These are phyloP conservation scores for Erithacus rubecula DNA, from an alignment of 2,797 vertebrate genomes.

Conservation along the genomic window DNA sequence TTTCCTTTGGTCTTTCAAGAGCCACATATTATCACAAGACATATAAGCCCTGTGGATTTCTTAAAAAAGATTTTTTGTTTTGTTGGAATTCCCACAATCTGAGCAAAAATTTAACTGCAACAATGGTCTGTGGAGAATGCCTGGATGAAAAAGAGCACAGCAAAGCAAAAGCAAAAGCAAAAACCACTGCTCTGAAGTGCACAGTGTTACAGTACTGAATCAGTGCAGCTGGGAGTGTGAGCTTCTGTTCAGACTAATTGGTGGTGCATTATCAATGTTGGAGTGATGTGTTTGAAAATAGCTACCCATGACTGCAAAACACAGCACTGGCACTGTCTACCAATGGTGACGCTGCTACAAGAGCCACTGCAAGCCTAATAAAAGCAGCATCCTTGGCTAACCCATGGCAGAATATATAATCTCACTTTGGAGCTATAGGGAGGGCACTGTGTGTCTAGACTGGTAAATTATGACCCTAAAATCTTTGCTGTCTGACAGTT, in stretches of 20 bases:
- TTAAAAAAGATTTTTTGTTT: neutral
- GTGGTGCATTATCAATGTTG: neutral
- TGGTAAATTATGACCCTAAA: neutral
- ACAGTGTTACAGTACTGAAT: neutral
- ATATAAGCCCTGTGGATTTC: neutral
- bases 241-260: neutral
- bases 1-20: neutral
- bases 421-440: neutral
- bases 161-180: neutral
- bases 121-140: neutral
- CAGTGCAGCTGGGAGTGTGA: neutral
- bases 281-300: conserved; percentile 17
- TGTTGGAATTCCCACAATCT: neutral
- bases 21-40: neutral
- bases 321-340: neutral
- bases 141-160: neutral
- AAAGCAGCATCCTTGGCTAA: neutral
- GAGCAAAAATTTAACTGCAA: neutral
- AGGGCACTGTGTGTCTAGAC: neutral
- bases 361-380: neutral
- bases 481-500: neutral
- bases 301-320: neutral
- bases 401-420: neutral
- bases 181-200: neutral
- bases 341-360: rapidly evolving